Evolutionary conservation across 2,888 invertebrate genomes (phyloP), one percentile per base, ranked within the genome.

Genomic region (Ceriagrion tenellum): DNA sequence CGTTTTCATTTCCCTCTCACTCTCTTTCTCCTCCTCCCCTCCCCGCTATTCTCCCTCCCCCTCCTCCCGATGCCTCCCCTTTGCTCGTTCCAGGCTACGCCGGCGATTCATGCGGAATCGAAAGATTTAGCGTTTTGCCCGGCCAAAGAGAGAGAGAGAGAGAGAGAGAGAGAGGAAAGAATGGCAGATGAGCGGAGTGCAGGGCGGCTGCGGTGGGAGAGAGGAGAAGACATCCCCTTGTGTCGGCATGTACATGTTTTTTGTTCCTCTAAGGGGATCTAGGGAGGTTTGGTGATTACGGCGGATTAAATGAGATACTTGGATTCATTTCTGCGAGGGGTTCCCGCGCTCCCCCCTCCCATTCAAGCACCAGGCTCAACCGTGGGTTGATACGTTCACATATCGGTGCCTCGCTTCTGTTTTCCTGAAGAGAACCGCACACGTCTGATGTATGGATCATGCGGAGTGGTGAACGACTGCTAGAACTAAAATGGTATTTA

Each of bases 101-200:
- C 81, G 81, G 81, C 81, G 81, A 81, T 81, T 81, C 81, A 81
- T 81, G 35, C 35, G 81, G 81, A 81, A 81, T 81, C 81, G 81
- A 81, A 81, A 35, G 81, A 81, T 81, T 81, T 81, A 81, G 81
- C 81, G 81, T 81, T 81, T 81, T 81, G 81, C 81, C 81, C 35
- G 35, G 35, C 30, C 16, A 13, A 16, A 30, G 13, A 30, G 81
- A 81, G 30, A 81, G 35, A 35, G 81, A 81, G 81, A 35, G 30
- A 30, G 13, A 30, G 81, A 81, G 30, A 81, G 35, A 35, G 81
- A 81, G 81, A 35, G 30, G 26, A n/a, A 69, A 26, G 69, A 10
- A 56, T 30, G 30, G n/a, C 56, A 20, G 56, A 30, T n/a, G 90
- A 59, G 59, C 59, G 55, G 55, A 59, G n/a, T 30, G 55, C 26